Evolutionary conservation across 1,140 invertebrate species (phyloP), one percentile per base, ranked within the genome.

Genomic region (Liolophura sinensis): DNA sequence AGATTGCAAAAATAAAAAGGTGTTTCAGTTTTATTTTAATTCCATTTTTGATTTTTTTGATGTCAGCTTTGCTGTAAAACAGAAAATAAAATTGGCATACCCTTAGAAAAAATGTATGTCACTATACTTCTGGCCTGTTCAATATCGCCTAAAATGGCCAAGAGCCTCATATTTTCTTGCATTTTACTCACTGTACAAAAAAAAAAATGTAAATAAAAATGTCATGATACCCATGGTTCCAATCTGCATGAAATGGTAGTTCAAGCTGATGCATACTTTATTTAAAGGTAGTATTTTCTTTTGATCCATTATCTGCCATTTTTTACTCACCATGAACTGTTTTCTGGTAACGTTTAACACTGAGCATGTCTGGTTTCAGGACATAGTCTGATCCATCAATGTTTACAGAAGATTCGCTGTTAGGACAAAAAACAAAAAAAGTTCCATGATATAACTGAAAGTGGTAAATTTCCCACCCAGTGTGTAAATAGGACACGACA

Each of bases 321-420:
- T 24, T 57, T 11, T 54, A 71, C 74, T 72, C 68, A 86, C 85
- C 85, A 86, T 98, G 93, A 9, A 96, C 83, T 14, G 91, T 97
- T 84, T 98, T 98, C 72, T 92, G 89, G 68, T 89, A 90, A 69
- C 89, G 90, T 79, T 94, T 96, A 0, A 98, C 88, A 57, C 86
- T 85, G 0, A 84, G 57, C 82, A 84, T 82, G 6, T 84, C 77
- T 67, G 73, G 65, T 57, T 69, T 79, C 5, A 84, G 50, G 54
- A 52, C 68, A 61, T 75, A 80, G 46, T 69, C 66, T 61, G 75
- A 64, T 5, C 72, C 76, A 68, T 89, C 85, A 15, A 89, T 83
- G 49, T 71, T 80, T 46, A 94, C 76, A n/a, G 82, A 65, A 25
- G 58, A 60, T 49, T 74, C 74, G 48, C 81, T 82, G 68, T 25